Evolutionary conservation across 1,140 invertebrate genomes (phyloP).

Genomic region (Oscheius sp.): DNA sequence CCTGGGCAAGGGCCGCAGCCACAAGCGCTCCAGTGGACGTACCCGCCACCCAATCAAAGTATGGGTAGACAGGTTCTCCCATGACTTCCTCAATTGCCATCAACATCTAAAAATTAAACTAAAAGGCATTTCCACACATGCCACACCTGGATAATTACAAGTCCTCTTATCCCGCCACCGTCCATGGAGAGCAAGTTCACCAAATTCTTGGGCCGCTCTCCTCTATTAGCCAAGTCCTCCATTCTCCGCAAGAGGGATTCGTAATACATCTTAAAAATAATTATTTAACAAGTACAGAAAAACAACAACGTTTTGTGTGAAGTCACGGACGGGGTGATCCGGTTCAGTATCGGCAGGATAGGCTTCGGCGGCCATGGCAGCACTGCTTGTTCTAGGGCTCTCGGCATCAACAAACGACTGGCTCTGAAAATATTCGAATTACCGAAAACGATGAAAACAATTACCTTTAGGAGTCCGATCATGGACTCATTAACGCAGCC

Average conservation of each 20-base stretch:
- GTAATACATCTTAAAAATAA: constrained; percentile 51
- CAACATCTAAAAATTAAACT: constrained; percentile 40
- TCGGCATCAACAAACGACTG: constrained; percentile 9
- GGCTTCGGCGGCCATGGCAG: not conserved
- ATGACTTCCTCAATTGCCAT: constrained; percentile 51
- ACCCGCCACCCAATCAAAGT: constrained; percentile 93
- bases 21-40: constrained; percentile 94
- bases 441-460: not conserved
- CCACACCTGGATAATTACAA: constrained; percentile 55
- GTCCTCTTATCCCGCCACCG: constrained; percentile 57
- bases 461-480: constrained; percentile 7
- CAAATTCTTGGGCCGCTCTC: constrained; percentile 32
- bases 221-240: constrained; percentile 20
- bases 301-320: constrained; percentile 9
- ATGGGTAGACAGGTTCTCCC: constrained; percentile 52
- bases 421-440: constrained; percentile 32
- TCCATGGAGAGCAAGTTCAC: constrained; percentile 57
- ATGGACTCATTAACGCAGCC: constrained; percentile 55
- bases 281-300: constrained; percentile 20
- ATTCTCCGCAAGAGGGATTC: constrained; percentile 47
- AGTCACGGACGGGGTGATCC: constrained; percentile 11
- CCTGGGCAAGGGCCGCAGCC: constrained; percentile 71
- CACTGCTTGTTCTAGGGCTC: not conserved
- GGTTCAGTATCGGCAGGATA: not conserved
- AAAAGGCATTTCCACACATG: not conserved